These are phyloP conservation scores for Catonia carolina DNA, from an alignment of 2,888 invertebrate species.

Conservation along the genomic window DNA sequence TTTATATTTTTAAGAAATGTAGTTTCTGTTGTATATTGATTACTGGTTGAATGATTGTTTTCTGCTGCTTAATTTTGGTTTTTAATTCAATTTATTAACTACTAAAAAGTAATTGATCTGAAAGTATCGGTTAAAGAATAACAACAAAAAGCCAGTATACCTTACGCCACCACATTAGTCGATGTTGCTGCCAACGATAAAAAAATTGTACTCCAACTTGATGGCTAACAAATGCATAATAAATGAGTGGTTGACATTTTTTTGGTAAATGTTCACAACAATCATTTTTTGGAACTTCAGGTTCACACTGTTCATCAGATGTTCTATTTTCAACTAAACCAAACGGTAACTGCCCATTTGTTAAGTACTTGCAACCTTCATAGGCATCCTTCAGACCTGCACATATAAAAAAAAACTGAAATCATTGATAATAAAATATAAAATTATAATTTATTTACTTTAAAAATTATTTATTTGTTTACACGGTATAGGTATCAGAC, in stretches of 20 bases:
- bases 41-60: no score
- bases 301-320: neutral
- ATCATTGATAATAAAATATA: neutral
- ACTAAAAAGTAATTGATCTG: no score
- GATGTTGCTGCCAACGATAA: conserved; percentile 66
- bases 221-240: conserved; percentile 14
- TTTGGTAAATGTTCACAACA: neutral
- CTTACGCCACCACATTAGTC: conserved; percentile 82
- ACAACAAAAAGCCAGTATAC: conserved; percentile 40
- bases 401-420: conserved; percentile 20
- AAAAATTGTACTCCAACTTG: conserved; percentile 51
- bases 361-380: conserved; percentile 37
- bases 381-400: conserved; percentile 31
- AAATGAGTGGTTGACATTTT: neutral
- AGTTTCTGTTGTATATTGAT: no score
- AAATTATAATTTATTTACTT: neutral
- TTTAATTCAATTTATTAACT: no score
- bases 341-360: conserved; percentile 43
- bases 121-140: no score
- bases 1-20: no score
- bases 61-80: no score
- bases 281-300: neutral
- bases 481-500: no score
- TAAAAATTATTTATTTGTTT: no score
- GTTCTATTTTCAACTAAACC: conserved; percentile 42